phyloP scores from a whole-genome alignment of 1,140 invertebrate genomes.

The Nasonia giraulti region DNA sequence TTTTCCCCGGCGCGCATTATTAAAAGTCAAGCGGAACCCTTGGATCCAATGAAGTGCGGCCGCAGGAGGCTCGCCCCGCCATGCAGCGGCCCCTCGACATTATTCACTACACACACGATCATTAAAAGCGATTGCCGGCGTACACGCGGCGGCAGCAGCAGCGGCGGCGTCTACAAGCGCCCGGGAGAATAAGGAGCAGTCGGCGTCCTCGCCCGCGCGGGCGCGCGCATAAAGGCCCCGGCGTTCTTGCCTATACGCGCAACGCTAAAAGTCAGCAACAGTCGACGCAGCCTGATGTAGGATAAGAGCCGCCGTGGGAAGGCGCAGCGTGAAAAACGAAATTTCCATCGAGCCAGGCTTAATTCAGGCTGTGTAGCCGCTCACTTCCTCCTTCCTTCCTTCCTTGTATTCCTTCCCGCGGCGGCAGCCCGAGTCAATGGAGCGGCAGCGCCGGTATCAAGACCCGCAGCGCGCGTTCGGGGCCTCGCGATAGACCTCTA shows the following conservation, averaged over 20 bases:
- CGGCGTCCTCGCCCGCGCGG: background rate
- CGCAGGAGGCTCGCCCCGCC: background rate
- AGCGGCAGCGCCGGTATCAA: background rate
- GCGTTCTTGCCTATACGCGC: conserved; percentile 4
- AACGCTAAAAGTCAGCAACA: conserved; percentile 34
- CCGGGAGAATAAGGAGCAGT: background rate
- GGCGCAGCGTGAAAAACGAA: conserved; percentile 58
- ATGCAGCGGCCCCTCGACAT: background rate
- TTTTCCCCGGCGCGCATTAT: background rate
- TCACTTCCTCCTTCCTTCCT: conserved; percentile 31
- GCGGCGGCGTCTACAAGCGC: background rate
- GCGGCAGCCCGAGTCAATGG: conserved; percentile 13
- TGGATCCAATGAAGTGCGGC: background rate
- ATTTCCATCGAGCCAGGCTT: conserved; percentile 58
- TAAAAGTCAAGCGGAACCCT: background rate
- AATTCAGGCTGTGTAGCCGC: conserved; percentile 36
- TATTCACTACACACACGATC: conserved; percentile 22
- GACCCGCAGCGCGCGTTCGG: background rate
- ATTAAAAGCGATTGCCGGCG: conserved; percentile 38
- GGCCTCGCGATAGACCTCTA: background rate
- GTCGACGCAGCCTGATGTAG: conserved; percentile 22
- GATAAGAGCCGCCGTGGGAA: conserved; percentile 56
- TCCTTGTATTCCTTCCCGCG: background rate
- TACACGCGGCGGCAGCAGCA: conserved; percentile 12
- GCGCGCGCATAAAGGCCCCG: conserved; percentile 21